phyloP scores from a whole-genome alignment of 2,113 vertebrate genomes.

The Chloropsis cyanopogon region DNA sequence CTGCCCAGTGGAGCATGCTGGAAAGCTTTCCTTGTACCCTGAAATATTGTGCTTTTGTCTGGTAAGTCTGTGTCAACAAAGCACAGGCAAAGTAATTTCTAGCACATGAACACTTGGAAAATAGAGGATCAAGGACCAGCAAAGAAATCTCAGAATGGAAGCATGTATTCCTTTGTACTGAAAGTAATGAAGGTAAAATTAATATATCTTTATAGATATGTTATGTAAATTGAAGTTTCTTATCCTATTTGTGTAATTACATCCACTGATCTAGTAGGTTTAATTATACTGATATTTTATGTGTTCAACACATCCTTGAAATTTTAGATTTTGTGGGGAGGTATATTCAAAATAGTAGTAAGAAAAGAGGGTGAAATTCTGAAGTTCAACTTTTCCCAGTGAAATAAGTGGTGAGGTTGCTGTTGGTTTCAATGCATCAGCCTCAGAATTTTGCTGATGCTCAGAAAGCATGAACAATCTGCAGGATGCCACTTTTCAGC shows the following conservation, averaged over 20 bases:
- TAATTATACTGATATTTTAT: neutral
- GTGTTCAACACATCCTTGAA: neutral
- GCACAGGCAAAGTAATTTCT: neutral
- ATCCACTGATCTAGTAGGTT: neutral
- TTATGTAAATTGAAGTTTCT: neutral
- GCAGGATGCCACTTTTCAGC: neutral
- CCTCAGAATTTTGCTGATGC: neutral
- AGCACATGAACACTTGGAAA: fast-evolving
- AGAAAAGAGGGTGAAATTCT: neutral
- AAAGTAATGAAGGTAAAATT: neutral
- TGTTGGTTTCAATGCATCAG: neutral
- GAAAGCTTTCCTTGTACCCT: neutral
- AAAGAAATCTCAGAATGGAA: neutral
- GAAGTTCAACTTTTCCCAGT: neutral
- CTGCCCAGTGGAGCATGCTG: neutral
- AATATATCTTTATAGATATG: neutral
- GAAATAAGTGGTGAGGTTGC: neutral
- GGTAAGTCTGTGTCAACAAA: neutral
- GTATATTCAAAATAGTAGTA: neutral
- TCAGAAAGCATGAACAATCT: neutral
- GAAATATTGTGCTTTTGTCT: neutral
- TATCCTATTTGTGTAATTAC: neutral
- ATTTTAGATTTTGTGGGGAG: neutral
- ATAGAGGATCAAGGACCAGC: neutral
- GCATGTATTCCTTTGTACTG: neutral